Evolutionary conservation across 2,113 vertebrate species (phyloP).

Genomic region (Pipra filicauda): DNA sequence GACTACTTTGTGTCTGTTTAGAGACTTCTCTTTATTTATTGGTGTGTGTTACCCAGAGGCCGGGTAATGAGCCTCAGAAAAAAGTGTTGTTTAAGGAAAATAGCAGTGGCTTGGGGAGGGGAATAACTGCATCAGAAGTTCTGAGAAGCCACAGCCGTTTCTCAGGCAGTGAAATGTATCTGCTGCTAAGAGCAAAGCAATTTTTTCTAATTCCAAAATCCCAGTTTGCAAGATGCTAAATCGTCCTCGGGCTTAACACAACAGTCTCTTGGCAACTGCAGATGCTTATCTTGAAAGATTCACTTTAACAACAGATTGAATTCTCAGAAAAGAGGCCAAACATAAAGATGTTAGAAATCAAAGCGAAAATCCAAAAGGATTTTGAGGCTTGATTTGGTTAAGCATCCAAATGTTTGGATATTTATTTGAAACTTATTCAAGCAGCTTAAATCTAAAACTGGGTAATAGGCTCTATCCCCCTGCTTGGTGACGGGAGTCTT

Average conservation of each 20-base stretch:
- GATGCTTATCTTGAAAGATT: constrained; percentile 39
- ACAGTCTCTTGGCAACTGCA: constrained; percentile 45
- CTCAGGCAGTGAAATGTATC: background rate
- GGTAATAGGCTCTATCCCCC: constrained; percentile 12
- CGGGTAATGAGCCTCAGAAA: background rate
- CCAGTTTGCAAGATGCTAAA: background rate
- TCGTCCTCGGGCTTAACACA: constrained; percentile 9
- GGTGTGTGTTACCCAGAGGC: background rate
- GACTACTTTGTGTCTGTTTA: background rate
- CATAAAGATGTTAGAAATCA: constrained; percentile 56
- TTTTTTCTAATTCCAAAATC: constrained; percentile 28
- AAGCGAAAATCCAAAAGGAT: constrained; percentile 1
- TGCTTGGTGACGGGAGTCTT: background rate
- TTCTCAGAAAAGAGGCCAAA: constrained; percentile 45
- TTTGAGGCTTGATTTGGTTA: constrained; percentile 56
- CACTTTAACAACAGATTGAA: constrained; percentile 35
- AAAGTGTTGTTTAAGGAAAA: background rate
- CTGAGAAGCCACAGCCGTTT: background rate
- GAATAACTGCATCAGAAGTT: background rate
- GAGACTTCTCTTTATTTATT: background rate
- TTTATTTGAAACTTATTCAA: constrained; percentile 62
- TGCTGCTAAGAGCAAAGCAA: background rate
- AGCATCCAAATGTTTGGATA: constrained; percentile 50
- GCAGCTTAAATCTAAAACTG: constrained; percentile 27
- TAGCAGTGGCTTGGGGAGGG: background rate